Percentiles rank a stretch among this genome's conserved stretches.
phyloP scores from a whole-genome alignment of 2,888 invertebrate species.

The Oxytorus armatus region DNA sequence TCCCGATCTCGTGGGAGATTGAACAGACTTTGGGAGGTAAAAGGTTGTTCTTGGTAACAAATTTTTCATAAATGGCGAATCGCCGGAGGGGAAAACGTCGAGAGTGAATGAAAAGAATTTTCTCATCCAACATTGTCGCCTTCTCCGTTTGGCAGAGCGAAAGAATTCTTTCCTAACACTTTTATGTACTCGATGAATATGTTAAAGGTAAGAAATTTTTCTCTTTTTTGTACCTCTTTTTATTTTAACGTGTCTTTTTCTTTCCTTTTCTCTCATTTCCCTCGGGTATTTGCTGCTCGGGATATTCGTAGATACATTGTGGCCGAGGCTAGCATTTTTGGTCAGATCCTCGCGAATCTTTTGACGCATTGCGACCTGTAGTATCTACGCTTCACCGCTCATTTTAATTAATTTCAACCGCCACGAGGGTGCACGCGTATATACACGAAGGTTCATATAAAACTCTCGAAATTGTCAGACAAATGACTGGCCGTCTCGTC shows the following conservation, averaged over 20 bases:
- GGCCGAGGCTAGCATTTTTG: not conserved
- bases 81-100: not conserved
- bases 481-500: constrained; percentile 47
- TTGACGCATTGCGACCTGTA: constrained; percentile 23
- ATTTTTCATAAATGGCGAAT: not conserved
- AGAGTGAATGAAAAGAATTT: constrained; percentile 17
- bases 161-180: constrained; percentile 7
- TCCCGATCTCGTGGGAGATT: constrained; percentile 18
- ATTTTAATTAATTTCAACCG: constrained; percentile 27
- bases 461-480: constrained; percentile 51
- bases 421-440: not conserved
- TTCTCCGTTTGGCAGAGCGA: constrained; percentile 11
- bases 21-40: not conserved
- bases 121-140: not conserved
- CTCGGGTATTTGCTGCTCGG: not conserved
- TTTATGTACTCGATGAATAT: constrained; percentile 8
- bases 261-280: not conserved
- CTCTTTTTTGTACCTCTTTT: not conserved
- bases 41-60: constrained; percentile 4
- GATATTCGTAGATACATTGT: not conserved
- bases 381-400: constrained; percentile 24
- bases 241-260: not conserved
- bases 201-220: not conserved
- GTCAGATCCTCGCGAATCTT: not conserved
- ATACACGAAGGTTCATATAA: not conserved